Conservation (phyloP, 2,888 invertebrate genomes). For the Cosmopolites sordidus region DNA sequence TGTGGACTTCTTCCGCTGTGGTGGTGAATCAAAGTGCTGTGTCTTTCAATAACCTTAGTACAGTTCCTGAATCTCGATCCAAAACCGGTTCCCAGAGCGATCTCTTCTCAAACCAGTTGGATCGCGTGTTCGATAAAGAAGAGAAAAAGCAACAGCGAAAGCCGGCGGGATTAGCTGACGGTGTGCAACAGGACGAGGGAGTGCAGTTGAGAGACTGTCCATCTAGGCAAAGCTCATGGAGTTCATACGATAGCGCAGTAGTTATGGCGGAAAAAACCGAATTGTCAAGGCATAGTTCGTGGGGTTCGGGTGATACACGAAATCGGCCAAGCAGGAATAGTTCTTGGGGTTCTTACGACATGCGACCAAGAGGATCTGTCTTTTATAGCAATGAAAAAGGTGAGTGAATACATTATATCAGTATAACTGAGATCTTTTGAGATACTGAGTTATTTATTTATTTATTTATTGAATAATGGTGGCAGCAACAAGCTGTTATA, state of each 20-base stretch:
- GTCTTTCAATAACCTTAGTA: conserved; percentile 37
- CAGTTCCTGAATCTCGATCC: conserved; percentile 39
- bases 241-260: conserved; percentile 72
- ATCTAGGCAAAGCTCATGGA: conserved; percentile 73
- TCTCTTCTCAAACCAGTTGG: conserved; percentile 66
- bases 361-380: conserved; percentile 47
- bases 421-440: no score
- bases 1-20: conserved; percentile 50
- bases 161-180: conserved; percentile 39
- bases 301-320: conserved; percentile 73
- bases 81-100: conserved; percentile 52
- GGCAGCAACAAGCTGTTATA: no score
- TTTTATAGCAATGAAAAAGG: conserved; percentile 44
- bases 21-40: conserved; percentile 38
- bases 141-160: conserved; percentile 51
- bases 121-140: conserved; percentile 67
- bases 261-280: conserved; percentile 58
- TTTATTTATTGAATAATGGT: no score
- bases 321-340: conserved; percentile 63
- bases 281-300: conserved; percentile 73
- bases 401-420: no score
- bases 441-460: no score
- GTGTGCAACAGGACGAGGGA: conserved; percentile 22
- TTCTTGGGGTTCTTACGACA: conserved; percentile 70
- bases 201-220: conserved; percentile 49